phyloP scores from a whole-genome alignment of 2,113 vertebrate genomes.

The Protomyctophum bolini region DNA sequence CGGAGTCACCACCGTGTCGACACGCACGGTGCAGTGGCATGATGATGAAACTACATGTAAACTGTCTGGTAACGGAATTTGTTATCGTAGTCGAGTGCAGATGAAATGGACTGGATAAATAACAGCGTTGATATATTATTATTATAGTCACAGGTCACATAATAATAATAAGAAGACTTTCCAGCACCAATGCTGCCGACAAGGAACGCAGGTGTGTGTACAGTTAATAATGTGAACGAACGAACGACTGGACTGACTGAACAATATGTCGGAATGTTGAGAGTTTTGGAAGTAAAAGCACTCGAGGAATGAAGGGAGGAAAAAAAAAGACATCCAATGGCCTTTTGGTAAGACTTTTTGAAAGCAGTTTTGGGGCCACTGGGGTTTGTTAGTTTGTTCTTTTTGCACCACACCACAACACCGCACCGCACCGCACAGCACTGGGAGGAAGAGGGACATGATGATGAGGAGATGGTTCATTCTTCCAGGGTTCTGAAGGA shows the following conservation, averaged over 20 bases:
- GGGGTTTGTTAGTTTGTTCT: not conserved
- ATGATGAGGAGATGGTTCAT: conserved; percentile 61
- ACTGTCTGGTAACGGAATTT: no score
- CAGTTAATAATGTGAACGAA: not conserved
- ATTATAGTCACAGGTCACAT: no score
- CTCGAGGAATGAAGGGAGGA: conserved; percentile 43
- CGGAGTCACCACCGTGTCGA: no score
- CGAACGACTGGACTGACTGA: not conserved
- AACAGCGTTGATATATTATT: no score
- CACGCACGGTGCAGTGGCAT: no score
- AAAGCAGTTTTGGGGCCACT: conserved; percentile 23
- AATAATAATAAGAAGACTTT: no score
- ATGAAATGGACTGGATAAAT: no score
- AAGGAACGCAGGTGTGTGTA: not conserved
- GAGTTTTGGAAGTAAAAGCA: conserved; percentile 52
- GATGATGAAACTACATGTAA: no score
- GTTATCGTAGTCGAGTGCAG: no score
- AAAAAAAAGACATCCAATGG: conserved; percentile 11
- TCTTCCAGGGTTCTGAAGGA: conserved; percentile 96
- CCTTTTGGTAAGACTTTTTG: not conserved
- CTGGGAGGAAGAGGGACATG: conserved; percentile 19
- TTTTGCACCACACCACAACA: not conserved
- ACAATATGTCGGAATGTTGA: conserved; percentile 17
- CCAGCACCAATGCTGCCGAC: no score
- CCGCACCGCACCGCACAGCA: conserved; percentile 13